Base-by-base conservation (phyloP, 2,888 invertebrate species). In the Penaeus monodon region DNA sequence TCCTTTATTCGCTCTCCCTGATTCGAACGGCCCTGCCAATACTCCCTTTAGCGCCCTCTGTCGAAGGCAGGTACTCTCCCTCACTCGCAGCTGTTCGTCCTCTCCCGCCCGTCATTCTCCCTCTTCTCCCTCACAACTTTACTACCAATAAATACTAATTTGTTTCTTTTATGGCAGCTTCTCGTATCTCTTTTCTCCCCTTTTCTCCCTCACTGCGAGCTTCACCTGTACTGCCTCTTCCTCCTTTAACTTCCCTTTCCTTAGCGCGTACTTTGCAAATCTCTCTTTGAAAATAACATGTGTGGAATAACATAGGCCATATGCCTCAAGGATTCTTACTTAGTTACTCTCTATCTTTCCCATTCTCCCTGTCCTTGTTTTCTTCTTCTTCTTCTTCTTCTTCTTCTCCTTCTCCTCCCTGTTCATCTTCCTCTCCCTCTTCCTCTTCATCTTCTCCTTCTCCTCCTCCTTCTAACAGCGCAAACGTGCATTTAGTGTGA, bases 141-240 rank as follows among this genome's bases (percentile, higher is more conserved):
- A 44, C 81, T 44, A 24, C 66, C 81, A 68, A 81, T 81, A 81
- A 81, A 81, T 81, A 81, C 81, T 81, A 66, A 81, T 81, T 81
- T 81, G 81, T 81, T 65, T 44, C 81, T 38, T 68, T 68, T 81
- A 68, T 44, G 81, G 81, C 68, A 68, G 44, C 68, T 38, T 65
- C 27, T 73, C 57, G 57, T 33, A 17, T 33, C 44, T 20, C 57
- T 57, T 63, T 6, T n/a, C 76, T 74, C 38, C 17, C 20, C 44
- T 49, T 44, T 38, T 4, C 38, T 22, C n/a, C 10, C 24, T 22
- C 7, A 27, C 38, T 20, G 24, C 22, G 44, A 12, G 20, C 27
- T n/a, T 27, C 44, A 76, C 76, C 20, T 38, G 12, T 76, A n/a
- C 76, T 76, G 3, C 29, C 38, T 24, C 29, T 74, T 38, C 27